Evolutionary conservation across 2,797 vertebrate species (phyloP), one percentile per base, ranked within the genome.

Genomic region (Gallirallus australis): DNA sequence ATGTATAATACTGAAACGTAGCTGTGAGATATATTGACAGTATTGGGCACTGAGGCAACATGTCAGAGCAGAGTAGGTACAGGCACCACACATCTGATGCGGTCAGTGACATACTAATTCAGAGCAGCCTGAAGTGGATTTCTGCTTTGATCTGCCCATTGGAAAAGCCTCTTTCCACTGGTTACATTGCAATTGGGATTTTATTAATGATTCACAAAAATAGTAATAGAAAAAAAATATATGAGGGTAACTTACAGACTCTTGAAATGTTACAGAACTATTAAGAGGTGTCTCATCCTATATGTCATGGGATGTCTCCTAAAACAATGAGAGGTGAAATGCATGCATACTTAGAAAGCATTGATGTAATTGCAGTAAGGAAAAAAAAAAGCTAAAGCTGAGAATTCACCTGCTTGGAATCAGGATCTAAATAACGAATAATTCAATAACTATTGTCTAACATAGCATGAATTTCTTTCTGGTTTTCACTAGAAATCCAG

Each of bases 61-160:
- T 4, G n/a, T 11, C 76, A 65, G 65, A 15, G 27, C 11, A 40
- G 23, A 45, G 2, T 1, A 16, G 56, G 12, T 2, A 2, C 0
- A 82, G 31, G 30, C 45, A 60, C 3, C 2, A 15, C 45, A 35
- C 5, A 2, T 5, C 39, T 9, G 7, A 0, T 5, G 45, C 8
- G 68, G 31, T 19, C 48, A 52, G 21, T 25, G 40, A 24, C 9
- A 28, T 1, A 13, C 18, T 48, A 7, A 18, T 20, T 19, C 5
- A n/a, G 15, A 81, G 28, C 57, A 82, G 10, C 19, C 53, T 28
- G 12, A 56, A 45, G 5, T 12, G 7, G 20, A 53, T 18, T 80
- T 39, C 56, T 66, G 35, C 42, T 83, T 86, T 17, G 6, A 86
- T 31, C 7, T 35, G 13, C 10, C 33, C 4, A 0, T 3, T 76